Evolutionary conservation across 2,797 vertebrate species (phyloP).

Genomic region (Mycteria americana): DNA sequence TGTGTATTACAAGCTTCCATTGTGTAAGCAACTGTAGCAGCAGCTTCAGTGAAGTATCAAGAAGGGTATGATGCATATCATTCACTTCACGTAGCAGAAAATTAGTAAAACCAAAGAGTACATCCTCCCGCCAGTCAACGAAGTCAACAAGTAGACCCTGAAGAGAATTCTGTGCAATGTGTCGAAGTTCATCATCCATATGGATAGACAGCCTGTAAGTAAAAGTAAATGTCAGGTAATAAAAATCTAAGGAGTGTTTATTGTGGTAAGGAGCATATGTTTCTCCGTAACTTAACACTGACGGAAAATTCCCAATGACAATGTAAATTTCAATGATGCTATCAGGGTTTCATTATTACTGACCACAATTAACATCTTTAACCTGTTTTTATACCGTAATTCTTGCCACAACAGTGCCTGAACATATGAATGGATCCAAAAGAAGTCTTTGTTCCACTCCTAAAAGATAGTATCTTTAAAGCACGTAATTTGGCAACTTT

Average conservation of each 20-base stretch:
- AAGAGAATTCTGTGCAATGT: constrained; percentile 96
- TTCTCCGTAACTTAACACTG: background rate
- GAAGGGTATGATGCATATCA: constrained; percentile 92
- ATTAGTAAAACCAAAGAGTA: constrained; percentile 95
- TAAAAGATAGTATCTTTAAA: background rate
- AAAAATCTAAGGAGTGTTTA: background rate
- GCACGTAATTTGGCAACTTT: background rate
- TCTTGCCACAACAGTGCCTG: background rate
- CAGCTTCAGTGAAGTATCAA: constrained; percentile 94
- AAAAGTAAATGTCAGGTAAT: background rate
- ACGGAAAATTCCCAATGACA: background rate
- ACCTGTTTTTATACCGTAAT: background rate
- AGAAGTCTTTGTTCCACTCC: background rate
- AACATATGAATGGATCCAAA: background rate
- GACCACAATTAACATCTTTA: background rate
- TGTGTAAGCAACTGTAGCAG: constrained; percentile 95
- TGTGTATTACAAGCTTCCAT: constrained; percentile 93
- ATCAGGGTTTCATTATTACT: background rate
- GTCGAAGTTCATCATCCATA: constrained; percentile 97
- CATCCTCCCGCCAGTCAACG: constrained; percentile 96
- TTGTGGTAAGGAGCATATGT: background rate
- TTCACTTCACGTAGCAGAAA: constrained; percentile 95
- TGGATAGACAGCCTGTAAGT: constrained; percentile 90
- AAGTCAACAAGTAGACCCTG: constrained; percentile 97
- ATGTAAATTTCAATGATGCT: background rate